Evolutionary conservation across 2,888 invertebrate species (phyloP), one percentile per base, ranked within the genome.

Genomic region (Gymnocheta viridis): DNA sequence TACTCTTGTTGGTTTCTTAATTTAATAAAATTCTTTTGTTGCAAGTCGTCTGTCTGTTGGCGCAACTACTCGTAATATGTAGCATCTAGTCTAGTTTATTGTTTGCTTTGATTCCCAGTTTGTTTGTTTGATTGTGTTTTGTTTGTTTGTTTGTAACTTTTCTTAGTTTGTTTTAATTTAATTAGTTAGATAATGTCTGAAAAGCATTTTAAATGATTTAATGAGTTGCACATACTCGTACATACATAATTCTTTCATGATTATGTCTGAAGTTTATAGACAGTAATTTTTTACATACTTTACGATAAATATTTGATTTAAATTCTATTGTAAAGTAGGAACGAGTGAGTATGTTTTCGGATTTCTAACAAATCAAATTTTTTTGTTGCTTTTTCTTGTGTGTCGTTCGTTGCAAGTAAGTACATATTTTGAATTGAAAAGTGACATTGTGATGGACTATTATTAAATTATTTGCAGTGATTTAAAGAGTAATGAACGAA

Each of bases 151-250:
- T 76, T 78, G 29, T 84, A 24, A 27, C 19, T 76, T 79, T 41
- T 58, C 19, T 78, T 64, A 70, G 73, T 69, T 74, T 74, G 73
- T 77, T 80, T 85, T 85, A 86, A 86, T 86, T 86, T 86, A 86
- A 85, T 86, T 85, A 85, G 85, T 86, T 77, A 83, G 85, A 85
- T 85, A 85, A 86, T 86, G 84, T 82, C 82, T 69, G 6, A 41
- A 66, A 85, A 76, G 69, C 70, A 85, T 86, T 86, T 86, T 82
- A 82, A 86, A 85, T 76, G 80, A 84, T 84, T 84, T 80, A 70
- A 72, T 76, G 44, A n/a, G 19, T 35, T 35, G 12, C 49, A 35
- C 12, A 41, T 14, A n/a, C 24, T 17, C 19, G 44, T 38, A 51
- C 44, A 22, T 22, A 69, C 58, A 69, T 69, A 69, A 67, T 49